These are phyloP conservation scores for Bombus superbus DNA, from an alignment of 1,140 invertebrate species.

Conservation along the genomic window DNA sequence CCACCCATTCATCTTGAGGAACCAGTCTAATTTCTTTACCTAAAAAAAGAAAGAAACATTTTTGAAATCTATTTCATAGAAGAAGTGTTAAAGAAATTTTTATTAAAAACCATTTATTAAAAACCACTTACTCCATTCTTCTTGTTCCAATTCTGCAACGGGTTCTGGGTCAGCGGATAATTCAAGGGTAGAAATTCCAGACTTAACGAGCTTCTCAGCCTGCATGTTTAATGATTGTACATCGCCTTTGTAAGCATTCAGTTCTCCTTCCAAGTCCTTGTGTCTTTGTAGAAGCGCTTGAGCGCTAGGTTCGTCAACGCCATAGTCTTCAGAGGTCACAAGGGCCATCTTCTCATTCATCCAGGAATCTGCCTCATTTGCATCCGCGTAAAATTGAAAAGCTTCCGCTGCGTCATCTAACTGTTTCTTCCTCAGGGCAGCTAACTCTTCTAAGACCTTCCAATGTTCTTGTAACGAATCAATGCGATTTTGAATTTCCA, in stretches of 20 bases:
- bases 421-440: constrained; percentile 91
- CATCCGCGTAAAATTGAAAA: constrained; percentile 97
- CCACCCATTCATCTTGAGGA: constrained; percentile 95
- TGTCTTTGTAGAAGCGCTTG: constrained; percentile 93
- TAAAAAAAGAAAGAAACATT: constrained; percentile 6
- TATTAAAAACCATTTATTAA: not conserved
- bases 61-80: too few species aligned
- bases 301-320: constrained; percentile 94
- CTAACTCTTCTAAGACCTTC: constrained; percentile 92
- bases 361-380: constrained; percentile 99
- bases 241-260: constrained; percentile 95
- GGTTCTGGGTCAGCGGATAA: constrained; percentile 87
- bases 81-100: not conserved
- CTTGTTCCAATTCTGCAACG: constrained; percentile 86
- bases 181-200: constrained; percentile 90
- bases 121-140: constrained; percentile 86
- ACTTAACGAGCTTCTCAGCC: constrained; percentile 91
- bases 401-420: constrained; percentile 97
- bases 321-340: constrained; percentile 93
- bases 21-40: constrained; percentile 89
- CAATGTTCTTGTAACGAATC: constrained; percentile 92
- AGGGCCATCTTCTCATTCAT: constrained; percentile 96
- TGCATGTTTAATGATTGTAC: constrained; percentile 93
- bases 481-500: constrained; percentile 91
- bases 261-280: constrained; percentile 93